Evolutionary conservation across 2,113 vertebrate species (phyloP), one percentile per base, ranked within the genome.

Genomic region (cat (Felis catus)): DNA sequence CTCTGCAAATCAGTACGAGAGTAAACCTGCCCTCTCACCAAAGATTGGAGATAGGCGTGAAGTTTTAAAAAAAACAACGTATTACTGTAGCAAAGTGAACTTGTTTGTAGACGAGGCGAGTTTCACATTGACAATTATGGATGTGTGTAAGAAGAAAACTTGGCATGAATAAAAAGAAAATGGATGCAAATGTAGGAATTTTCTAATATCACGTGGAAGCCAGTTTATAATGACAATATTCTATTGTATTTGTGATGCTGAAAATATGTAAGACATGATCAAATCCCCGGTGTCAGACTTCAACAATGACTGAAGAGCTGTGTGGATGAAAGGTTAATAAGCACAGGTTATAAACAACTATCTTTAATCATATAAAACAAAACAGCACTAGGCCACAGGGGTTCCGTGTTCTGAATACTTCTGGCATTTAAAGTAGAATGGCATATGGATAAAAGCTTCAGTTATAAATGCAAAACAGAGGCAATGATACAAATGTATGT

Each of bases 261-360:
- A 92, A 91, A 98, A 96, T 97, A 53, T 21, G 39, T 33, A 98
- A 31, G 92, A 41, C 92, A 25, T 94, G 92, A 96, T 96, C n/a
- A 29, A 73, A 70, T 93, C 97, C 96, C 97, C 98, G 96, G 97
- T 97, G 94, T 95, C 16, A 96, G 23, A 1, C 19, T 98, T 74
- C 70, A 98, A 97, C 98, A 96, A 45, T 95, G 96, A 95, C 71
- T 91, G 97, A 97, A 98, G 97, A 98, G 58, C 94, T 97, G 90
- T 58, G 83, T 84, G 68, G 78, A 96, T 97, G 96, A 98, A 98
- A 58, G 73, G 55, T 55, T 94, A 97, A 80, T 88, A 78, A 95
- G 83, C 48, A 91, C 78, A 91, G 97, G 18, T 87, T 92, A 96
- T 90, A 95, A 98, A 95, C 82, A 97, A 97, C 94, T 92, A 63